Percentiles rank a stretch among this genome's conserved stretches.
Evolutionary conservation across 2,888 invertebrate species (phyloP).

Genomic region (Hyalella azteca): DNA sequence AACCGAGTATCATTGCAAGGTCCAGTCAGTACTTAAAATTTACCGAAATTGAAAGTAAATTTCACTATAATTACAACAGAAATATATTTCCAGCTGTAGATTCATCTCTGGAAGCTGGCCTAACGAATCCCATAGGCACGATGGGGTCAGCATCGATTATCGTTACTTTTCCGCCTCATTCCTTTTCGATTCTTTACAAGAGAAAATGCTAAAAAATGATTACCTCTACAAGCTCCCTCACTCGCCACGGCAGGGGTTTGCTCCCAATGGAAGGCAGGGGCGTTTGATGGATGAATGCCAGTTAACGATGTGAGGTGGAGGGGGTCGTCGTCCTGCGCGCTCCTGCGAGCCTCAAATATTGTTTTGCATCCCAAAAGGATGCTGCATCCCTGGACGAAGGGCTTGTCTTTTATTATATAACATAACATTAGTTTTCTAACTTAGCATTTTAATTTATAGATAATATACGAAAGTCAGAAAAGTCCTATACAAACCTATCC

Average conservation of each 20-base stretch:
- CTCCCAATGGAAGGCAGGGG: slow-evolving; percentile 11
- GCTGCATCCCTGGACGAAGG: no score
- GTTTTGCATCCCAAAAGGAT: slow-evolving; percentile 7
- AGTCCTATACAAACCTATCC: no score
- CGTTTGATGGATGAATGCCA: slow-evolving; percentile 30
- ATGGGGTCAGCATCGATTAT: slow-evolving; percentile 25
- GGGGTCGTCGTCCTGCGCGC: not conserved
- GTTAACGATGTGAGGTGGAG: slow-evolving; percentile 34
- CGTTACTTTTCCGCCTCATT: slow-evolving; percentile 37
- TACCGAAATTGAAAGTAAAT: no score
- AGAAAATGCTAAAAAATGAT: slow-evolving; percentile 35
- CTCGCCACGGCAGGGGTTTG: slow-evolving; percentile 26
- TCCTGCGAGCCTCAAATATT: not conserved
- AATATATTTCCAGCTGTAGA: no score
- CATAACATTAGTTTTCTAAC: no score
- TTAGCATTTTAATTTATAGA: no score
- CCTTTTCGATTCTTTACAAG: slow-evolving; percentile 12
- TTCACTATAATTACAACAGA: no score
- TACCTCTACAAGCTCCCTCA: slow-evolving; percentile 23
- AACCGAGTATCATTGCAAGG: no score
- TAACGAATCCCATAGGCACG: slow-evolving; percentile 2
- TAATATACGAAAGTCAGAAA: no score
- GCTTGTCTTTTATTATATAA: no score
- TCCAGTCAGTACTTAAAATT: no score
- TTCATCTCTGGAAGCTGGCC: not conserved